Percentiles rank a stretch among this genome's conserved stretches.
phyloP scores from a whole-genome alignment of 2,797 vertebrate genomes.

The Mus minutoides region DNA sequence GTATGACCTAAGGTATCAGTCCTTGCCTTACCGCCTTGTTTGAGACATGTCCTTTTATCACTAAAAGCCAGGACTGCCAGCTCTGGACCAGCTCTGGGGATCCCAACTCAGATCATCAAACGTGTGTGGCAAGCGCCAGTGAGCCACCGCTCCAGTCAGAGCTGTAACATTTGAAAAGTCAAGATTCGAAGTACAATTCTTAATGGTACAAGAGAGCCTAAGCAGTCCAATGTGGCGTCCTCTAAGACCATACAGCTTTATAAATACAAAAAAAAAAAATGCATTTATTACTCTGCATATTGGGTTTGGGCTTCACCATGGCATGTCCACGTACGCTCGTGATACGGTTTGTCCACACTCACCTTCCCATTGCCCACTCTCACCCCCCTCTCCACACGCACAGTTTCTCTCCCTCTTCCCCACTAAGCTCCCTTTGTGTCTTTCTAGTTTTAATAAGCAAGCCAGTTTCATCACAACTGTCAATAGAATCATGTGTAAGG shows the following conservation, averaged over 20 bases:
- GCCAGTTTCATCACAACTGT: neutral
- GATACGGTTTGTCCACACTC: neutral
- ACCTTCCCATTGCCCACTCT: no score
- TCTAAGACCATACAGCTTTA: neutral
- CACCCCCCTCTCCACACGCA: neutral
- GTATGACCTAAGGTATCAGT: neutral
- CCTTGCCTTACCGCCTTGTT: neutral
- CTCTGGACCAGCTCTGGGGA: neutral
- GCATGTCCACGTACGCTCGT: neutral
- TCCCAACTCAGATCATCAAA: neutral
- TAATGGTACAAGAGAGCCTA: neutral
- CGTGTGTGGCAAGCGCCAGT: neutral
- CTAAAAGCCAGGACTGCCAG: neutral
- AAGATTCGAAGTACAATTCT: slow-evolving; percentile 35
- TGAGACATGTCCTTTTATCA: neutral
- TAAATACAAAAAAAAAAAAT: neutral
- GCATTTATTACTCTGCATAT: neutral
- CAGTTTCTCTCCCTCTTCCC: neutral
- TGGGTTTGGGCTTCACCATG: neutral
- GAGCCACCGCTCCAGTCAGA: neutral
- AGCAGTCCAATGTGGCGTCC: neutral
- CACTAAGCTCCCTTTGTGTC: no score
- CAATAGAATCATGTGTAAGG: neutral
- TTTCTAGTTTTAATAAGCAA: neutral
- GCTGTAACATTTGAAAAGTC: slow-evolving; percentile 13